Base-by-base conservation (phyloP, 2,888 invertebrate species). In the Limnephilus lunatus region DNA sequence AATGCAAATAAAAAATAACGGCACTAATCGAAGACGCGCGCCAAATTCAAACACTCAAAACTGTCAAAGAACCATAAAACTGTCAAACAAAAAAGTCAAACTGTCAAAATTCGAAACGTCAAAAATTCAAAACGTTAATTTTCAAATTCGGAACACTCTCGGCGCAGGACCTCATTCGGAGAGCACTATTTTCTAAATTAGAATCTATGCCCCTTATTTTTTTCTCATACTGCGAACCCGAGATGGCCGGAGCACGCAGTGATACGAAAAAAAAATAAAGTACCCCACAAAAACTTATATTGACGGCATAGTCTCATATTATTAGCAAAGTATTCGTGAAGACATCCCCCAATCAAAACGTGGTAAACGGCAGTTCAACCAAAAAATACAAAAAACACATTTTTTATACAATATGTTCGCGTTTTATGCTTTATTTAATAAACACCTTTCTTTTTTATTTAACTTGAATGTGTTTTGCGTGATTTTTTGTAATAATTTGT, bases 171-270 rank as follows among this genome's bases (percentile, higher is more conserved):
- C 93, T 92, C 90, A 91, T 92, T 85, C 88, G 85, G 85, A 89
- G 92, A 92, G 92, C 91, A 93, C 93, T 93, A 93, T 93, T 93
- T 93, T 93, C 88, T 90, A 93, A 91, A 92, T 93, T 92, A 68
- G 92, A 92, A 92, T 92, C 93, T 93, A 92, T 90, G 90, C 82
- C 90, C 89, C 86, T 92, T 93, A 44, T 90, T 92, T 92, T 87
- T 93, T 92, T 92, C 85, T 85, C 90, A 88, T 93, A 85, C 85
- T 15, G 91, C 91, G 88, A 89, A 90, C 90, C 91, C 48, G 92
- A 90, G 92, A 92, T 89, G 92, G 92, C 90, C 92, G 81, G 90
- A 86, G 92, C 90, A 92, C 92, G 93, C 93, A 93, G 93, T 93
- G 93, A 93, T 93, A 93, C 92, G 88, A 90, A 93, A 93, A 92